Evolutionary conservation across 1,140 invertebrate genomes (phyloP).

Genomic region (Nomia melanderi): DNA sequence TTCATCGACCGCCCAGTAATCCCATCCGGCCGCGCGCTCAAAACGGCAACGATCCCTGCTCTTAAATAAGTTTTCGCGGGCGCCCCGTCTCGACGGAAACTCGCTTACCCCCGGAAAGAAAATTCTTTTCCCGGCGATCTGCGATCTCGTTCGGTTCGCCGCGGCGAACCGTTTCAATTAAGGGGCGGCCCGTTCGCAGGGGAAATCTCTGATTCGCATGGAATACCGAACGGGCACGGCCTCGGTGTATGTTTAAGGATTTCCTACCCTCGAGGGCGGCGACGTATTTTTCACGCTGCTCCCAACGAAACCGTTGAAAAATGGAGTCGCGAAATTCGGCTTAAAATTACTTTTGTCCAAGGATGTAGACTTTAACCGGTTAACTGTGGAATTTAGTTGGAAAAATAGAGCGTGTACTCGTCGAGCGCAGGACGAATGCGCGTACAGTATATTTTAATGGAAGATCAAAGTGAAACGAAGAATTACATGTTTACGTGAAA

Average conservation of each 20-base stretch:
- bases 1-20: conserved; percentile 43
- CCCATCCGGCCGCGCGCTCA: conserved; percentile 10
- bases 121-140: conserved; percentile 22
- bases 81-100: conserved; percentile 18
- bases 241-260: not conserved
- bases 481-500: too few species aligned
- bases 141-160: conserved; percentile 28
- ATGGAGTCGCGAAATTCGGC: too few species aligned
- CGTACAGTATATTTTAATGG: too few species aligned
- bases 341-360: too few species aligned
- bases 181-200: conserved; percentile 53
- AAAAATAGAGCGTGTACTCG: too few species aligned
- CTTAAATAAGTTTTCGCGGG: conserved; percentile 47
- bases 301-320: too few species aligned
- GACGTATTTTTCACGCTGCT: too few species aligned
- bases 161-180: conserved; percentile 67
- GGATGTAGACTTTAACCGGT: too few species aligned
- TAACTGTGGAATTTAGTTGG: too few species aligned
- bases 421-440: too few species aligned
- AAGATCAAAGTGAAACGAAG: too few species aligned
- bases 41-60: conserved; percentile 34
- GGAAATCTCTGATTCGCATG: conserved; percentile 63
- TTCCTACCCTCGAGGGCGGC: too few species aligned
- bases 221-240: not conserved
- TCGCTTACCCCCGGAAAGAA: conserved; percentile 24